Evolutionary conservation across 2,888 invertebrate species (phyloP), one percentile per base, ranked within the genome.

Genomic region (Campoplex capitator): DNA sequence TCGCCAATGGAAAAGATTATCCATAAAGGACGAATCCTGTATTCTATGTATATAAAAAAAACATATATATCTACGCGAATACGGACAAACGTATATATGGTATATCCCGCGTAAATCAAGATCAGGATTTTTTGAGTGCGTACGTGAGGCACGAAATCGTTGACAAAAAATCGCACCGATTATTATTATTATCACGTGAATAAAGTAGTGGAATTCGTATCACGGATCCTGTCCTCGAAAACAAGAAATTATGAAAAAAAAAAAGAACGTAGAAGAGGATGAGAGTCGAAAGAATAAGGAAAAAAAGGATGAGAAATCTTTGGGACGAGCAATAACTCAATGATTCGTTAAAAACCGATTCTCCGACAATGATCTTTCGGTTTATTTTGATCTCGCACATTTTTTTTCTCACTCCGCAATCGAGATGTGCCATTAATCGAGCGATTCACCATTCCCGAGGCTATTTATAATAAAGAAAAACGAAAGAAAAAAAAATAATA

Each of bases 401-500:
- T 68, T 67, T 67, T 65, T 67, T 65, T 32, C 28, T n/a, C 3
- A 7, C 23, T 35, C 28, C 28, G 48, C 78, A 38, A 87, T 87
- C 87, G 84, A 87, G 85, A 23, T 28, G 32, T 51, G 73, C 84
- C 79, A 87, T 87, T 85, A 87, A 87, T 87, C 87, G 87, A 85
- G 85, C 65, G 83, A 87, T 87, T 87, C 87, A 85, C 79, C 71
- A 79, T 76, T 79, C 82, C 56, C 79, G 28, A n/a, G 85, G 85
- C 85, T 79, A 85, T 87, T 77, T 80, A 87, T 85, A 87, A 87
- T 77, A 32, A 32, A 16, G 32, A 3, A 32, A 62, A 62, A 23
- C 23, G 23, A 23, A 23, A 23, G 0, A 23, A 23, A 23, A 23
- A 23, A 23, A 23, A 23, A 62, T 77, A 76, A 65, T 48, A 80